Evolutionary conservation across 1,140 invertebrate species (phyloP).

Genomic region (Zeugodacus cucurbitae): DNA sequence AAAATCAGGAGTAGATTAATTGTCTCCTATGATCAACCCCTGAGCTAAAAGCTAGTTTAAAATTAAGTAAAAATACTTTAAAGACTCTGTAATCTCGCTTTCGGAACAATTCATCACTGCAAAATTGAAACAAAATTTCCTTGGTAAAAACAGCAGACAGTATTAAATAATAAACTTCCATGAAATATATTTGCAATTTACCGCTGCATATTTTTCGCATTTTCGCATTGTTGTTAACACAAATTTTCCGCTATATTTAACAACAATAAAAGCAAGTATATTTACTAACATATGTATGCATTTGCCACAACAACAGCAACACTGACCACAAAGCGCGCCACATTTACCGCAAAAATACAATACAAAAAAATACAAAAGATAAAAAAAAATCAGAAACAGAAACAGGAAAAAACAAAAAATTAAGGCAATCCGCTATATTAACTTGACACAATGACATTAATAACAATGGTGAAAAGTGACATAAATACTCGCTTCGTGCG

Average conservation of each 20-base stretch:
- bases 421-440: slow-evolving; percentile 11
- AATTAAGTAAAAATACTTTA: too few species aligned
- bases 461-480: slow-evolving; percentile 30
- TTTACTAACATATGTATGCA: not conserved
- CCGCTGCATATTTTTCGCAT: not conserved
- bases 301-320: not conserved
- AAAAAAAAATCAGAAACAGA: not conserved
- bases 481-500: not conserved
- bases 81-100: too few species aligned
- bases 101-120: too few species aligned
- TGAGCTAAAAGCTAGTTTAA: too few species aligned
- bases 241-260: slow-evolving; percentile 14
- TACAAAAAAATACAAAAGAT: not conserved
- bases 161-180: too few species aligned
- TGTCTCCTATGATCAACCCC: too few species aligned
- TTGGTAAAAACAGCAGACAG: too few species aligned
- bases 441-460: slow-evolving; percentile 34
- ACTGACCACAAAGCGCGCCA: not conserved
- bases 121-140: too few species aligned
- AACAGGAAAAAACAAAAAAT: not conserved
- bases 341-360: not conserved
- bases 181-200: not conserved
- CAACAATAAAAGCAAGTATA: not conserved
- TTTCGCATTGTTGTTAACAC: not conserved
- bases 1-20: too few species aligned